phyloP scores from a whole-genome alignment of 2,113 vertebrate species.

The Coregonus clupeaformis region DNA sequence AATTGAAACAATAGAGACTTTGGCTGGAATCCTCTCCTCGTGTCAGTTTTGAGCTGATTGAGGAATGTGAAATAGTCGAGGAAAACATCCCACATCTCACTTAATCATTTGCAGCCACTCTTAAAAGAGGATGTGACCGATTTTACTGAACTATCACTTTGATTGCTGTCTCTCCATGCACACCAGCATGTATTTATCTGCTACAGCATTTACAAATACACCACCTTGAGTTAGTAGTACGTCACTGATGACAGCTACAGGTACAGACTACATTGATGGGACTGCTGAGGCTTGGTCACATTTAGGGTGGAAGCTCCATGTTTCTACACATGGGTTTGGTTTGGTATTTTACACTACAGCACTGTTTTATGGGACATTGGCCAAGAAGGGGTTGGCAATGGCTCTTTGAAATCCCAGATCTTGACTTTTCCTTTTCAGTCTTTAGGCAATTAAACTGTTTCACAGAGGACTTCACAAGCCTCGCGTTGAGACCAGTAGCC shows the following conservation, averaged over 20 bases:
- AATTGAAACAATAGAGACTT: conserved; percentile 8
- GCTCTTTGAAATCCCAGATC: conserved; percentile 23
- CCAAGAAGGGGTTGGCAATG: not conserved
- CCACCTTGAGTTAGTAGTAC: too few relatives aligned
- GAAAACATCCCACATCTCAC: not conserved
- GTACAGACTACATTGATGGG: too few relatives aligned
- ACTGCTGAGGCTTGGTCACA: not conserved
- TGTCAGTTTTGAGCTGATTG: conserved; percentile 15
- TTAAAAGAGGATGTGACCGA: too few relatives aligned
- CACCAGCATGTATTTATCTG: not conserved
- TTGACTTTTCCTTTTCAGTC: conserved; percentile 34
- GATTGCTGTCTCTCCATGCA: not conserved
- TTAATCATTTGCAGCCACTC: too few relatives aligned
- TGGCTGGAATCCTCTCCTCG: not conserved
- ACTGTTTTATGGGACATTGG: conserved; percentile 35
- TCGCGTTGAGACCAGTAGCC: conserved; percentile 33
- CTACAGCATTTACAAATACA: too few relatives aligned
- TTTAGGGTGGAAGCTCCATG: not conserved
- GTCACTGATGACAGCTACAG: too few relatives aligned
- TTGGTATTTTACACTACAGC: conserved; percentile 19
- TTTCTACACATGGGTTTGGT: conserved; percentile 30
- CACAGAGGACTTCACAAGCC: conserved; percentile 4
- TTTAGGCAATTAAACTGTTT: not conserved
- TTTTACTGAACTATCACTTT: not conserved
- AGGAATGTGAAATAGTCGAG: not conserved